A percentile compares a stretch with the other conserved stretches of the same genome.
Conservation (phyloP, 2,113 vertebrate genomes). For the Gorilla gorilla region DNA sequence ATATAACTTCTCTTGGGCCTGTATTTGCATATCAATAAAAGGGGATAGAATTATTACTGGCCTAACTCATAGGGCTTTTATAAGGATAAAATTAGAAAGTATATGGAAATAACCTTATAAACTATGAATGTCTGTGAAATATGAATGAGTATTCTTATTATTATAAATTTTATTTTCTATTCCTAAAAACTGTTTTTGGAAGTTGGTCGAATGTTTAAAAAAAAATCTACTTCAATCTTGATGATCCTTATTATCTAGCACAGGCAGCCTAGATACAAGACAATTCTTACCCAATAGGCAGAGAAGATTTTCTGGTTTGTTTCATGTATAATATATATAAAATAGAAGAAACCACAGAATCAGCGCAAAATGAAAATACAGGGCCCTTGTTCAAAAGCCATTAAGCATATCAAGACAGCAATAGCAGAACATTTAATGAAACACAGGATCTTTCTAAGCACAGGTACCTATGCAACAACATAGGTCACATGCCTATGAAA, state of each 20-base stretch:
- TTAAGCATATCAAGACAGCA: background rate
- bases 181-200: background rate
- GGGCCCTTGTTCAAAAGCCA: background rate
- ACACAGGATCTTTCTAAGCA: background rate
- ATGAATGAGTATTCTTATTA: background rate
- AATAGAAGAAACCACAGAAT: background rate
- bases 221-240: background rate
- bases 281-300: background rate
- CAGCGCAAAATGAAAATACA: background rate
- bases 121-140: slow-evolving; percentile 19
- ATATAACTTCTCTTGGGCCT: background rate
- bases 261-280: background rate
- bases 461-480: background rate
- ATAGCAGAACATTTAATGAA: background rate
- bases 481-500: background rate
- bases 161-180: slow-evolving; percentile 10
- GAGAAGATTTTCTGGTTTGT: background rate
- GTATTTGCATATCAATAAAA: background rate
- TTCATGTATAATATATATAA: slow-evolving; percentile 1
- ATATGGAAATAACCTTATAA: slow-evolving; percentile 18
- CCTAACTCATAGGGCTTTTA: background rate
- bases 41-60: background rate
- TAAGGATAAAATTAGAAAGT: slow-evolving; percentile 33
- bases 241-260: background rate
- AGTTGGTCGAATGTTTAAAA: slow-evolving; percentile 7